Conservation (phyloP, 2,113 vertebrate genomes). For the Prunella fulvescens region DNA sequence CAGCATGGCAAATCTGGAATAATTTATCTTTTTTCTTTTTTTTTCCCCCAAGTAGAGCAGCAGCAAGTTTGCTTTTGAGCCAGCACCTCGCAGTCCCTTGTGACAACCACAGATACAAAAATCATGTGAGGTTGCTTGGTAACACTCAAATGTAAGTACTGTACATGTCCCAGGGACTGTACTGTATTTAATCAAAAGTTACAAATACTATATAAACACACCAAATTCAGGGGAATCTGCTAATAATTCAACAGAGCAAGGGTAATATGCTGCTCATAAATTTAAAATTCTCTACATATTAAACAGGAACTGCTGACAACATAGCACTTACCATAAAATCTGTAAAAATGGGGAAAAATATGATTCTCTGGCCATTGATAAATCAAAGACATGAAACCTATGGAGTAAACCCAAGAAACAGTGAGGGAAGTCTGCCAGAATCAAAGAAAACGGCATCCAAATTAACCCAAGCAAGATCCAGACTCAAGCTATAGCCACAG, state of each 20-base stretch:
- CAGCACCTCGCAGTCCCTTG: background rate
- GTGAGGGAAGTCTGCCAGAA: slow-evolving; percentile 43
- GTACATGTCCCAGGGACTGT: background rate
- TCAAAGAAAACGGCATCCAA: slow-evolving; percentile 33
- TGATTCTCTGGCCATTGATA: background rate
- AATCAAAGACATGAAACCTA: slow-evolving; percentile 37
- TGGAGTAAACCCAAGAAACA: slow-evolving; percentile 11
- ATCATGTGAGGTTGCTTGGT: slow-evolving; percentile 22
- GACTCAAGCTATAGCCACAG: slow-evolving; percentile 21
- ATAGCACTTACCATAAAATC: slow-evolving; percentile 4
- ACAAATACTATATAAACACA: slow-evolving; percentile 39
- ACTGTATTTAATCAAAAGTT: slow-evolving; percentile 27
- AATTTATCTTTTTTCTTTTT: background rate
- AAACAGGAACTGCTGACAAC: slow-evolving; percentile 43
- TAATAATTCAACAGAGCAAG: slow-evolving; percentile 25
- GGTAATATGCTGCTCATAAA: slow-evolving; percentile 12
- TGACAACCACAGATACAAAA: slow-evolving; percentile 7
- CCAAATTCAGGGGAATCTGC: slow-evolving; percentile 14
- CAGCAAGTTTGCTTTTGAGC: background rate
- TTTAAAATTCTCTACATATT: slow-evolving; percentile 4
- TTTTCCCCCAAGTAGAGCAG: background rate
- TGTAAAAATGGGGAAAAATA: slow-evolving; percentile 18
- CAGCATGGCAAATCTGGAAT: slow-evolving; percentile 3
- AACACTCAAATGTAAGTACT: slow-evolving; percentile 4
- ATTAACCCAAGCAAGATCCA: slow-evolving; percentile 10